Evolutionary conservation across 2,888 invertebrate genomes (phyloP).

Genomic region (Uropetala carovei): DNA sequence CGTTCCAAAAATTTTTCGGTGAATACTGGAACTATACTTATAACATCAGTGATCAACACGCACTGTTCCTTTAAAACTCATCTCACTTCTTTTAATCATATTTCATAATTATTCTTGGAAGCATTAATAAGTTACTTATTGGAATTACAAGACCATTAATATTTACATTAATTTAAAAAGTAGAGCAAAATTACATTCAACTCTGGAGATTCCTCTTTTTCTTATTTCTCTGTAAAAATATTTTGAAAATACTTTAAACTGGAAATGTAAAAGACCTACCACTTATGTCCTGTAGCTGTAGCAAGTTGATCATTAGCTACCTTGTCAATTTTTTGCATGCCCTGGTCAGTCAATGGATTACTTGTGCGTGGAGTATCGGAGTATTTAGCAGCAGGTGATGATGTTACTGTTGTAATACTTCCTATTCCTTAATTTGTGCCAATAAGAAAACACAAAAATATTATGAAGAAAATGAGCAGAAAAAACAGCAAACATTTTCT

Average conservation of each 20-base stretch:
- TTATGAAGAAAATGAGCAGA: neutral
- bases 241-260: neutral
- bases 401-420: conserved; percentile 39
- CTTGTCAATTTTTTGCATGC: neutral
- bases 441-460: neutral
- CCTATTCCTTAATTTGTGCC: neutral
- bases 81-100: too few relatives aligned
- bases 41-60: too few relatives aligned
- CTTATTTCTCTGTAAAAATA: too few relatives aligned
- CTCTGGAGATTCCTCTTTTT: neutral
- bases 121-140: too few relatives aligned
- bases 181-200: too few relatives aligned
- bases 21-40: too few relatives aligned
- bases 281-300: neutral
- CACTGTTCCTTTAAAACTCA: too few relatives aligned
- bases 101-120: too few relatives aligned
- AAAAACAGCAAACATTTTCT: too few relatives aligned
- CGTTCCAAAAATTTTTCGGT: too few relatives aligned
- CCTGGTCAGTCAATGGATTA: conserved; percentile 6
- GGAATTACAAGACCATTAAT: too few relatives aligned
- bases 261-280: conserved; percentile 6
- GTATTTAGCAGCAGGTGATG: conserved; percentile 43
- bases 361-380: neutral
- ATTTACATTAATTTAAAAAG: too few relatives aligned
- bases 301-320: conserved; percentile 2